phyloP scores from a whole-genome alignment of 2,113 vertebrate species.

The Osmerus eperlanus region DNA sequence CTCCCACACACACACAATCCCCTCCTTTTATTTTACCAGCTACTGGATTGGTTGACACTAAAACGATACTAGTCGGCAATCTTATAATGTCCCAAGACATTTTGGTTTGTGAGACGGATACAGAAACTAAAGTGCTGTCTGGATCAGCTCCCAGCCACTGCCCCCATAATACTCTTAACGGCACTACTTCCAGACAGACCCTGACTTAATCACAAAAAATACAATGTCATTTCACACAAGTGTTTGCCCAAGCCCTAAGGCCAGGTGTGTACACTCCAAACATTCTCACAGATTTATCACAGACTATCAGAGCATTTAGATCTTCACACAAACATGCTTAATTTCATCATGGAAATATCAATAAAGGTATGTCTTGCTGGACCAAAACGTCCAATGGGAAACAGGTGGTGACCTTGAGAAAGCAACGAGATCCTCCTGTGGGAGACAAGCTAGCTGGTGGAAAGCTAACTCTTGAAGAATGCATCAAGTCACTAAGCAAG shows the following conservation, averaged over 20 bases:
- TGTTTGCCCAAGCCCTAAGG: neutral
- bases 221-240: constrained; percentile 1
- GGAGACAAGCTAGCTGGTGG: neutral
- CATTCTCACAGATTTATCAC: neutral
- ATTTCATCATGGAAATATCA: constrained; percentile 6
- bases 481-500: too few relatives aligned
- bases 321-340: constrained; percentile 3
- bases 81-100: neutral
- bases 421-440: neutral
- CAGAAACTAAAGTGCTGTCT: neutral
- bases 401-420: neutral
- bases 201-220: neutral
- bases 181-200: neutral
- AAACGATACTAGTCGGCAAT: neutral
- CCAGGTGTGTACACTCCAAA: neutral
- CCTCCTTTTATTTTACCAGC: neutral
- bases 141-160: neutral
- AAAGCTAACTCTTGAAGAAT: neutral
- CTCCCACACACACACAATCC: neutral
- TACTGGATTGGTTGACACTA: neutral
- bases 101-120: neutral
- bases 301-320: neutral
- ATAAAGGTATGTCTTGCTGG: neutral
- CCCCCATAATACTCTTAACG: neutral
- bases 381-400: neutral